Conservation (phyloP, 2,888 invertebrate species). For the Melinopterus prodromus region DNA sequence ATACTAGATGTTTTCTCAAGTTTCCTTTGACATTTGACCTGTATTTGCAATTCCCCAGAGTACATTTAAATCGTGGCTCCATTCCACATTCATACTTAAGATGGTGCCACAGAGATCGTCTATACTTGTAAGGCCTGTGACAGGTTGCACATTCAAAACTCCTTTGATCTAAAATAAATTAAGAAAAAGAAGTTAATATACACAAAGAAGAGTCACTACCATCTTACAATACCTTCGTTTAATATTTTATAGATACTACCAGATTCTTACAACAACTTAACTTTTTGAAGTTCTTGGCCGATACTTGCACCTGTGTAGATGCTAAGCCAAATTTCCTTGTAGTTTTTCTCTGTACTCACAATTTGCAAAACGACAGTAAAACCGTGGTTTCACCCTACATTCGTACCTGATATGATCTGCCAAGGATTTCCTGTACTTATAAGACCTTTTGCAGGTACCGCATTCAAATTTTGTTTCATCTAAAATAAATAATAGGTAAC, state of each 20-base stretch:
- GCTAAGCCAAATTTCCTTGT: slow-evolving; percentile 10
- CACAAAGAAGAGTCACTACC: too few relatives aligned
- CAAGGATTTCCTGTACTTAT: slow-evolving; percentile 45
- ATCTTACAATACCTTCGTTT: too few relatives aligned
- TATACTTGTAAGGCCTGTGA: slow-evolving; percentile 7
- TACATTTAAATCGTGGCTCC: slow-evolving; percentile 19
- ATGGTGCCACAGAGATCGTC: slow-evolving; percentile 16
- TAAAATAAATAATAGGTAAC: neutral
- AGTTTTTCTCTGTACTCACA: slow-evolving; percentile 37
- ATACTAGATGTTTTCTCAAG: neutral
- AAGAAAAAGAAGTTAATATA: too few relatives aligned
- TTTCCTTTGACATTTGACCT: slow-evolving; percentile 4
- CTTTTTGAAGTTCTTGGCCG: neutral
- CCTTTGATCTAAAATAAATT: neutral
- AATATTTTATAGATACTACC: neutral
- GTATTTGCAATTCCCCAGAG: neutral
- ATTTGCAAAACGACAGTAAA: slow-evolving; percentile 43
- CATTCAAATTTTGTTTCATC: neutral
- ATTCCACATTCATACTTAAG: slow-evolving; percentile 21
- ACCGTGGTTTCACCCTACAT: slow-evolving; percentile 43
- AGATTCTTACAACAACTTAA: neutral
- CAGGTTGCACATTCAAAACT: neutral
- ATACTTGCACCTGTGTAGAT: neutral
- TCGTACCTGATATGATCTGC: slow-evolving; percentile 46
- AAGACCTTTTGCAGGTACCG: slow-evolving; percentile 19